Evolutionary conservation across 2,888 invertebrate genomes (phyloP), one percentile per base, ranked within the genome.

Genomic region (Drepanosiphum platanoidis): DNA sequence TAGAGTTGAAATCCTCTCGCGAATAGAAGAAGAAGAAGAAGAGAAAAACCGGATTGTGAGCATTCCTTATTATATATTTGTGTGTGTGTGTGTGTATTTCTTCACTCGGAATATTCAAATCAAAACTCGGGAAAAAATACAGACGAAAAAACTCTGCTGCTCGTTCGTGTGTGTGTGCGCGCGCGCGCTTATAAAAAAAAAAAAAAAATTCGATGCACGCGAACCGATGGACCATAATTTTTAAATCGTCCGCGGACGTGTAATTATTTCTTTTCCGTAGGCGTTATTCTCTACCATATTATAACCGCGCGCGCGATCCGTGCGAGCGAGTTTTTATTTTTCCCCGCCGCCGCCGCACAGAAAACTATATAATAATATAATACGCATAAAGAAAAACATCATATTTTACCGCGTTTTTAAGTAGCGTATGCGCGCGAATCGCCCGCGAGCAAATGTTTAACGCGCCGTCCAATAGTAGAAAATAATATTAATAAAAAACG

Each of bases 241-340:
- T 84, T 75, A 75, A 75, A n/a, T 75, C 83, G 83, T 68, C 74
- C 66, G 66, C 75, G 83, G 83, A 84, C 83, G 74, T 84, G 75
- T 84, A 84, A 84, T 84, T 84, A 84, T 84, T 84, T 84, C 83
- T 84, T 75, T 74, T 84, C 83, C 75, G 75, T 84, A 84, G 83
- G 83, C 83, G 83, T 84, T n/a, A n/a, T n/a, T 75, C 75, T 81
- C 39, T 30, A 61, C 58, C 58, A 22, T 39, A 39, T 81, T n/a
- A 70, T 82, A 82, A 83, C 83, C 66, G 74, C 74, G 66, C 64
- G 46, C n/a, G 52, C 46, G 75, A 84, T 84, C 52, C 46, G 64
- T 72, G 64, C 74, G 82, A 74, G 64, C 64, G 9, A 82, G 82
- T 72, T 72, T 71, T 82, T 81, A 70, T 79, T 79, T 46, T 39